Conservation (phyloP, 2,113 vertebrate genomes). For the Phalacrocorax carbo region DNA sequence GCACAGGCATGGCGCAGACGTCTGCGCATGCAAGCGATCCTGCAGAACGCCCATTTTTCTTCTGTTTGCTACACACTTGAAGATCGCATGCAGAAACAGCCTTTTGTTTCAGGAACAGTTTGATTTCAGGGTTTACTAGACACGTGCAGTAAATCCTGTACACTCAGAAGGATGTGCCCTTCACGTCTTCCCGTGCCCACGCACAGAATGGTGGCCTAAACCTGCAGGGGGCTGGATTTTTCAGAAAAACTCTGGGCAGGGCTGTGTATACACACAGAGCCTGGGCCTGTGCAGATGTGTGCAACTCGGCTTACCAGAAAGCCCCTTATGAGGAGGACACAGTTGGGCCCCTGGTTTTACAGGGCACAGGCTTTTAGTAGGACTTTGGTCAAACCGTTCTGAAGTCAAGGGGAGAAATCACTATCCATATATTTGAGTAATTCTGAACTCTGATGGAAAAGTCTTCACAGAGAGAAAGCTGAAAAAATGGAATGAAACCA, state of each 20-base stretch:
- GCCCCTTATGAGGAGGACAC: not conserved
- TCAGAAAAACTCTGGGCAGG: not conserved
- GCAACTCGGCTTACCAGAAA: not conserved
- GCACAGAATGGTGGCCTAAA: not conserved
- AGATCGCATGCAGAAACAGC: not conserved
- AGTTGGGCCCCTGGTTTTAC: not conserved
- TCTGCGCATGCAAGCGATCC: not conserved
- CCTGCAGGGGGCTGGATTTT: rapidly evolving
- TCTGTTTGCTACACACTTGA: not conserved
- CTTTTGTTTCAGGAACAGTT: not conserved
- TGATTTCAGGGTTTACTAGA: not conserved
- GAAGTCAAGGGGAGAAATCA: not conserved
- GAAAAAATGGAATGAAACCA: not conserved
- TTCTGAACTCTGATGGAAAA: not conserved
- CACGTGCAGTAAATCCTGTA: not conserved
- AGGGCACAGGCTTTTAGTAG: not conserved
- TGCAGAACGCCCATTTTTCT: not conserved
- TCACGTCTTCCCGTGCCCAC: rapidly evolving
- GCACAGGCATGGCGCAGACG: not conserved
- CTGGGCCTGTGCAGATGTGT: not conserved
- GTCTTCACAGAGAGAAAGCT: not conserved
- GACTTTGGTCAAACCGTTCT: not conserved
- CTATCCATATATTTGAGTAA: not conserved
- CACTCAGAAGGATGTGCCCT: not conserved
- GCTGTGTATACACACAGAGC: not conserved